Evolutionary conservation across 2,888 invertebrate species (phyloP).

Genomic region (Eilema caniola): DNA sequence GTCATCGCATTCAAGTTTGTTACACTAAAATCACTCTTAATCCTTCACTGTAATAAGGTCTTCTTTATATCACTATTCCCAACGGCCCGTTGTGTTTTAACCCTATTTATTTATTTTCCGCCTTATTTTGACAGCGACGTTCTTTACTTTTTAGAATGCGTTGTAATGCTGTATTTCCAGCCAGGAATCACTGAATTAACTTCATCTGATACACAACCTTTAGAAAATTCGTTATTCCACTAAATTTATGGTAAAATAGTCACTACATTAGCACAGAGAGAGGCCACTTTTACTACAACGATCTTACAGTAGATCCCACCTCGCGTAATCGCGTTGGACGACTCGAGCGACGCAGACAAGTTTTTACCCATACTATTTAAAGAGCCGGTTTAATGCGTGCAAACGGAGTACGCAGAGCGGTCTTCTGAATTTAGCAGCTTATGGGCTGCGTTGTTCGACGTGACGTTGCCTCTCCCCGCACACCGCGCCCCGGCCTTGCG

Average conservation of each 20-base stretch:
- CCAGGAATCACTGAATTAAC: slow-evolving; percentile 49
- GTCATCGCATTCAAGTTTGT: slow-evolving; percentile 56
- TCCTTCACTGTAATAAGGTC: slow-evolving; percentile 64
- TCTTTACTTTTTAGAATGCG: slow-evolving; percentile 54
- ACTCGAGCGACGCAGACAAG: slow-evolving; percentile 83
- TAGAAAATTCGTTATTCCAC: slow-evolving; percentile 46
- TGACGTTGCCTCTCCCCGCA: slow-evolving; percentile 79
- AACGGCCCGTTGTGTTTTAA: slow-evolving; percentile 72
- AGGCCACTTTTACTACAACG: slow-evolving; percentile 77
- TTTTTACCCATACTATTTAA: slow-evolving; percentile 64
- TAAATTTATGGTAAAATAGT: slow-evolving; percentile 62
- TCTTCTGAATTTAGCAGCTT: slow-evolving; percentile 73
- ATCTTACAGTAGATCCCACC: slow-evolving; percentile 77
- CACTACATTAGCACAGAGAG: slow-evolving; percentile 63
- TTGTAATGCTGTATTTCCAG: slow-evolving; percentile 48
- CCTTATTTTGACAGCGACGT: slow-evolving; percentile 78
- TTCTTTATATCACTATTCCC: slow-evolving; percentile 61
- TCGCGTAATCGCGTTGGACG: slow-evolving; percentile 83
- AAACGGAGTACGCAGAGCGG: slow-evolving; percentile 35
- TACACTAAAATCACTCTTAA: slow-evolving; percentile 66
- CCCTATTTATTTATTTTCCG: slow-evolving; percentile 85
- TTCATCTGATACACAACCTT: slow-evolving; percentile 30
- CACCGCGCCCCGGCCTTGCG: slow-evolving; percentile 81
- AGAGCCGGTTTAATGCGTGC: slow-evolving; percentile 43
- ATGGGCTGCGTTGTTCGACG: slow-evolving; percentile 82